A percentile compares a stretch with the other conserved stretches of the same genome.
These are phyloP conservation scores for Calyptomena viridis DNA, from an alignment of 2,113 vertebrate genomes.

Conservation along the genomic window DNA sequence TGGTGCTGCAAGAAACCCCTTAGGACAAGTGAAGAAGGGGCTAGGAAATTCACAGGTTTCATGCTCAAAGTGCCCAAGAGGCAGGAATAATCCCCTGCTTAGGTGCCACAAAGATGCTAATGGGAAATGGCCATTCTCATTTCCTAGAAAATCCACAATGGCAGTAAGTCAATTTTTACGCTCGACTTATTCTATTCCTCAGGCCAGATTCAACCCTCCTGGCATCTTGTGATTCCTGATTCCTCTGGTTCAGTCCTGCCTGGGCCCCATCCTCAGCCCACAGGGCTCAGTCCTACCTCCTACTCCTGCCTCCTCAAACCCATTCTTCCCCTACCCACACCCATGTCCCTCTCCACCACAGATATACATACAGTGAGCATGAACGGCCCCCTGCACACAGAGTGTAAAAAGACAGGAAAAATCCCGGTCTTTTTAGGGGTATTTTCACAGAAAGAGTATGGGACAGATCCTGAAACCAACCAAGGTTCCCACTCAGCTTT, in stretches of 20 bases:
- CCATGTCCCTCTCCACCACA: background rate
- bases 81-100: background rate
- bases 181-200: background rate
- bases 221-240: background rate
- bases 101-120: background rate
- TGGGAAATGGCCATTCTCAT: background rate
- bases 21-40: background rate
- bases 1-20: background rate
- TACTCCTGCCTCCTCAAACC: background rate
- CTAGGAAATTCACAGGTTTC: background rate
- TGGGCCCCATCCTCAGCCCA: rapidly evolving
- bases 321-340: background rate
- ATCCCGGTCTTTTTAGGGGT: background rate
- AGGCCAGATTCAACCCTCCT: background rate
- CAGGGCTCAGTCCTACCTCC: background rate
- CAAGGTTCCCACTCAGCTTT: background rate
- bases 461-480: background rate
- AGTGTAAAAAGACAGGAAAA: background rate
- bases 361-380: background rate
- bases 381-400: background rate
- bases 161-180: background rate
- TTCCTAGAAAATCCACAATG: background rate
- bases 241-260: rapidly evolving
- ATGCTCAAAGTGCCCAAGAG: background rate
- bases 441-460: background rate